phyloP scores from a whole-genome alignment of 2,113 vertebrate genomes.

The Antennarius striatus region DNA sequence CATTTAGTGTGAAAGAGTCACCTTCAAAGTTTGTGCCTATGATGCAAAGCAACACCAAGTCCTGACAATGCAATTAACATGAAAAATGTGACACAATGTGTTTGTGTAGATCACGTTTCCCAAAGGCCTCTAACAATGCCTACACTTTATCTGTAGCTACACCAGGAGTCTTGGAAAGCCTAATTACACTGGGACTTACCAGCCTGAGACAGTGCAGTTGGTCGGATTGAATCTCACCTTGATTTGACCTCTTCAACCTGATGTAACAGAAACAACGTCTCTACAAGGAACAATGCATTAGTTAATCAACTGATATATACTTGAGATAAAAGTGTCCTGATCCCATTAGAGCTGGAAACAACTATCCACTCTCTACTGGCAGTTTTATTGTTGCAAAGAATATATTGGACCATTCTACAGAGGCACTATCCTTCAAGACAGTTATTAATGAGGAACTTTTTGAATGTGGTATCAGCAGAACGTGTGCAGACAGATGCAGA shows the following conservation, averaged over 20 bases:
- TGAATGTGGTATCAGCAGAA: slow-evolving; percentile 52
- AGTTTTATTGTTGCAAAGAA: slow-evolving; percentile 52
- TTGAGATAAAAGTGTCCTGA: slow-evolving; percentile 73
- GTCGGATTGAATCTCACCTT: slow-evolving; percentile 81
- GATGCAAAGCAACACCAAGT: slow-evolving; percentile 51
- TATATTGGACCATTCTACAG: slow-evolving; percentile 37
- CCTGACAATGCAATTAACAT: slow-evolving; percentile 75
- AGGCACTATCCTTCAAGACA: slow-evolving; percentile 24
- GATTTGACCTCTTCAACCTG: slow-evolving; percentile 67
- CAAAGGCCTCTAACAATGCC: slow-evolving; percentile 49
- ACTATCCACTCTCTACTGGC: slow-evolving; percentile 60
- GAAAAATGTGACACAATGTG: slow-evolving; percentile 72
- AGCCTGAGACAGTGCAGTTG: slow-evolving; percentile 47
- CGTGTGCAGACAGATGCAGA: slow-evolving; percentile 8
- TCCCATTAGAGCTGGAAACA: slow-evolving; percentile 77
- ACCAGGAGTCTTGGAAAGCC: slow-evolving; percentile 39
- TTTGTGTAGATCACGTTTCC: slow-evolving; percentile 57
- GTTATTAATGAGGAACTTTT: slow-evolving; percentile 54
- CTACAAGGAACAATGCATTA: slow-evolving; percentile 66
- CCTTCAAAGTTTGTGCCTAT: slow-evolving; percentile 57
- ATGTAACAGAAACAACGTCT: slow-evolving; percentile 54
- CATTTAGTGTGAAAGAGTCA: slow-evolving; percentile 41
- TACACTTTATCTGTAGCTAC: slow-evolving; percentile 62
- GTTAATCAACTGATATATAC: slow-evolving; percentile 80
- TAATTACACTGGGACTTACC: slow-evolving; percentile 66